A percentile compares a stretch with the other conserved stretches of the same genome.
These are phyloP conservation scores for Amphiprion percula DNA, from an alignment of 2,113 vertebrate genomes.

Conservation along the genomic window DNA sequence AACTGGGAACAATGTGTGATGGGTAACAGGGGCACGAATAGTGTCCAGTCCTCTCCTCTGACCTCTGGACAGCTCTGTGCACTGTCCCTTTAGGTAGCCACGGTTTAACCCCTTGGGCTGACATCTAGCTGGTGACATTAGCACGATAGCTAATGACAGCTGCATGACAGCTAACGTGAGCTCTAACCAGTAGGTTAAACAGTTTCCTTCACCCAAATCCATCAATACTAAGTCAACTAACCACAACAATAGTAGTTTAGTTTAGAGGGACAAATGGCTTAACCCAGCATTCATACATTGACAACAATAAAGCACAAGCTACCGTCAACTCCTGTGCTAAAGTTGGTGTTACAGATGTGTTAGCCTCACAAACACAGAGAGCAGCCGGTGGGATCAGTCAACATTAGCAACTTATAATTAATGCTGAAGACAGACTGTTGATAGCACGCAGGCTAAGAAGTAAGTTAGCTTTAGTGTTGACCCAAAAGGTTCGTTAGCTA, in stretches of 20 bases:
- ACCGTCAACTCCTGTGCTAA: conserved; percentile 10
- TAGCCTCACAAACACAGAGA: background rate
- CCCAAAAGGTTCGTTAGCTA: conserved; percentile 48
- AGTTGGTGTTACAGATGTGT: conserved; percentile 29
- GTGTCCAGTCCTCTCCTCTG: conserved; percentile 22
- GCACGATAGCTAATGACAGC: conserved; percentile 41
- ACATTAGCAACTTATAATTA: background rate
- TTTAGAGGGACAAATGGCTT: conserved; percentile 16
- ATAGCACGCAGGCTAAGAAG: conserved; percentile 11
- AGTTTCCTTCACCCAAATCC: background rate
- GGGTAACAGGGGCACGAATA: too few species aligned
- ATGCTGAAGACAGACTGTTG: background rate
- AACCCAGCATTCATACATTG: conserved; percentile 8
- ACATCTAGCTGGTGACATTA: conserved; percentile 28
- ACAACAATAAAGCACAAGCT: conserved; percentile 2
- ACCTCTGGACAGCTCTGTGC: conserved; percentile 31
- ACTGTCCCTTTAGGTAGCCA: conserved; percentile 14
- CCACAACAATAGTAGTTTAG: background rate
- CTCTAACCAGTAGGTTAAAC: background rate
- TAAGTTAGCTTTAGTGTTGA: conserved; percentile 5
- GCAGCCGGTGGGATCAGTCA: too few species aligned
- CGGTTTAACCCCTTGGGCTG: background rate
- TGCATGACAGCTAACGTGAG: conserved; percentile 17
- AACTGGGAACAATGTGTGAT: background rate
- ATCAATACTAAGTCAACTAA: background rate